Conservation (phyloP, 2,797 vertebrate species). For the Rallus crepitans region DNA sequence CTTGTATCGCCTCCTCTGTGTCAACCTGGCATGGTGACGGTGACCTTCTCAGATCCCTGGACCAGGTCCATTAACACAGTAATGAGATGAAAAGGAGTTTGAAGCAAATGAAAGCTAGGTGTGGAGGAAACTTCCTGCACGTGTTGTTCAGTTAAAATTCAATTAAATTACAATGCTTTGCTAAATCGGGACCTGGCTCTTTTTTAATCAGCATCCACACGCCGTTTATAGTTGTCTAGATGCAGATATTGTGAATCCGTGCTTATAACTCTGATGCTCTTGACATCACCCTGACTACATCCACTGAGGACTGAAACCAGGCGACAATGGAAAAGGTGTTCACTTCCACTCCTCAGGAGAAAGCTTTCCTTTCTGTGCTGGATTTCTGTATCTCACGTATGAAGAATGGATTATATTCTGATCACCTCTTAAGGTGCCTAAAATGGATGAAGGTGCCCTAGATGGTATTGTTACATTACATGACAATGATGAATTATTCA, state of each 20-base stretch:
- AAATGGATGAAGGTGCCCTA: neutral
- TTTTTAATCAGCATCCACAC: neutral
- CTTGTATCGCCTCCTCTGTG: neutral
- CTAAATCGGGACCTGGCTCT: neutral
- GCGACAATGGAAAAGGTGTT: neutral
- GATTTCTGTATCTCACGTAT: rapidly evolving
- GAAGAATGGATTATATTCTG: neutral
- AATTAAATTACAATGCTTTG: neutral
- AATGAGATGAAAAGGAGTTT: neutral
- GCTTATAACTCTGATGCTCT: neutral
- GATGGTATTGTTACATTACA: neutral
- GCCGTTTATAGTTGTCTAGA: neutral
- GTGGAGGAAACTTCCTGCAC: neutral
- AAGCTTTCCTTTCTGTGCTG: neutral
- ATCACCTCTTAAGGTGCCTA: neutral
- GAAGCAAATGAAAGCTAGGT: neutral
- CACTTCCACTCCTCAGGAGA: neutral
- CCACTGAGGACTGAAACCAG: neutral
- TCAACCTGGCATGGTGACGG: neutral
- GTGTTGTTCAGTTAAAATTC: neutral
- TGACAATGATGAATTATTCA: neutral
- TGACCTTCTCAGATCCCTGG: neutral
- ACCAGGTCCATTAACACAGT: neutral
- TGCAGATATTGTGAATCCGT: neutral
- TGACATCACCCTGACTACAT: neutral